phyloP scores from a whole-genome alignment of 2,888 invertebrate genomes.

The Acanthosepion lycidas region DNA sequence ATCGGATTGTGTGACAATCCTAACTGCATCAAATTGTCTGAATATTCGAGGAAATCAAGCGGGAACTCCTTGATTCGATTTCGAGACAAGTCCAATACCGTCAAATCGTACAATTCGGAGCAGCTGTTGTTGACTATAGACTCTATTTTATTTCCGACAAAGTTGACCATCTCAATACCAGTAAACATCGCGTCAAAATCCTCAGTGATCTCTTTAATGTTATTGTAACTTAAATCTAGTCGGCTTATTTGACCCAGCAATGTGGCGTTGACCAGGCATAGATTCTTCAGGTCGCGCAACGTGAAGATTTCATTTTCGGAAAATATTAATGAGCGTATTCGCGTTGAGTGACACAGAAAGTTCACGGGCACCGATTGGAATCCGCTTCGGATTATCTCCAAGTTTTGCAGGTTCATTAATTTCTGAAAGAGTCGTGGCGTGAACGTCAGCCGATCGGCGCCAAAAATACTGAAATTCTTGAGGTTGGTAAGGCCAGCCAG shows the following conservation, averaged over 20 bases:
- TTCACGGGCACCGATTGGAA: not conserved
- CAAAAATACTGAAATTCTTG: conserved; percentile 46
- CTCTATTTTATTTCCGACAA: not conserved
- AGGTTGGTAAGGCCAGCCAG: conserved; percentile 42
- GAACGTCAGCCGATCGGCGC: conserved; percentile 39
- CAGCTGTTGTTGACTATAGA: not conserved
- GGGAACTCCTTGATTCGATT: not conserved
- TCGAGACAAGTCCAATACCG: conserved; percentile 15
- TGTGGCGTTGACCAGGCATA: not conserved
- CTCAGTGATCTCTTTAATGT: not conserved
- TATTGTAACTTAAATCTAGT: conserved; percentile 36
- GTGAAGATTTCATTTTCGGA: conserved; percentile 24
- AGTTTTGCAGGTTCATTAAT: not conserved
- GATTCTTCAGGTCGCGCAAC: not conserved
- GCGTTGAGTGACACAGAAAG: not conserved
- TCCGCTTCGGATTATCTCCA: conserved; percentile 39
- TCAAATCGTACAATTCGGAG: conserved; percentile 25
- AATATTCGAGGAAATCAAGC: conserved; percentile 20
- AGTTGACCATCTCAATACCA: conserved; percentile 11
- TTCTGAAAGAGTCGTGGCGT: not conserved
- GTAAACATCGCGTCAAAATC: conserved; percentile 1
- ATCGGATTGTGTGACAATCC: conserved; percentile 41
- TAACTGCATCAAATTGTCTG: not conserved
- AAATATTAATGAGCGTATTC: not conserved
- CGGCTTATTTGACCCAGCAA: not conserved